phyloP scores from a whole-genome alignment of 2,797 vertebrate genomes.

The Nyctibius grandis region DNA sequence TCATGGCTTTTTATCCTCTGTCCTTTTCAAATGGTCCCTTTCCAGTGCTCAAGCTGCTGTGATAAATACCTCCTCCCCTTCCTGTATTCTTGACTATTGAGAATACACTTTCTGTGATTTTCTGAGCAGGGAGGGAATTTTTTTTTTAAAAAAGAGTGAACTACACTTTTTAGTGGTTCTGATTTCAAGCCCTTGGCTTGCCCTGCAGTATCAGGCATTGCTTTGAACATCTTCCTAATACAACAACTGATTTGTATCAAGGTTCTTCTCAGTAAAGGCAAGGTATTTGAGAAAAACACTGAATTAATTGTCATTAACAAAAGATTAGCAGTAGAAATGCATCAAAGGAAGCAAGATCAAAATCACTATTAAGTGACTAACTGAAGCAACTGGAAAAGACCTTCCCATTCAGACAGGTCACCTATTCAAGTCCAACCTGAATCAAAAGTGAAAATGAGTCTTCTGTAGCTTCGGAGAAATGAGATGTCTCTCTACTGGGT shows the following conservation, averaged over 20 bases:
- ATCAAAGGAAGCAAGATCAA: conserved; percentile 22
- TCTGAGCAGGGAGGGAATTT: not conserved
- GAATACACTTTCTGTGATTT: not conserved
- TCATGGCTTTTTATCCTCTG: conserved; percentile 46
- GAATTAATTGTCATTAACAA: not conserved
- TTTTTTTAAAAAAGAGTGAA: not conserved
- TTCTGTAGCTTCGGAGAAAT: not conserved
- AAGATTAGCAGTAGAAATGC: not conserved
- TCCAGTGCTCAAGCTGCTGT: not conserved
- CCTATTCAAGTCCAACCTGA: not conserved
- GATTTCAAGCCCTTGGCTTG: not conserved
- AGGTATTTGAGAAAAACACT: not conserved
- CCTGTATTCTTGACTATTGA: not conserved
- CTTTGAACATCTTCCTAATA: not conserved
- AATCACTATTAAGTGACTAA: not conserved
- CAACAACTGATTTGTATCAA: conserved; percentile 5
- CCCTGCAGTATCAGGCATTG: not conserved
- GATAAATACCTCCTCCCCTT: conserved; percentile 25
- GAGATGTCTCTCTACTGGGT: not conserved
- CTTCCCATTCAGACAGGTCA: not conserved
- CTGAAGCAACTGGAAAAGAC: not conserved
- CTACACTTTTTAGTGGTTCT: not conserved
- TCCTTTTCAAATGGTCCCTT: conserved; percentile 45
- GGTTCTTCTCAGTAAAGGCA: not conserved
- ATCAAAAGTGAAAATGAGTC: not conserved